A percentile compares a stretch with the other conserved stretches of the same genome.
Conservation (phyloP, 2,888 invertebrate genomes). For the Sisyra nigra region DNA sequence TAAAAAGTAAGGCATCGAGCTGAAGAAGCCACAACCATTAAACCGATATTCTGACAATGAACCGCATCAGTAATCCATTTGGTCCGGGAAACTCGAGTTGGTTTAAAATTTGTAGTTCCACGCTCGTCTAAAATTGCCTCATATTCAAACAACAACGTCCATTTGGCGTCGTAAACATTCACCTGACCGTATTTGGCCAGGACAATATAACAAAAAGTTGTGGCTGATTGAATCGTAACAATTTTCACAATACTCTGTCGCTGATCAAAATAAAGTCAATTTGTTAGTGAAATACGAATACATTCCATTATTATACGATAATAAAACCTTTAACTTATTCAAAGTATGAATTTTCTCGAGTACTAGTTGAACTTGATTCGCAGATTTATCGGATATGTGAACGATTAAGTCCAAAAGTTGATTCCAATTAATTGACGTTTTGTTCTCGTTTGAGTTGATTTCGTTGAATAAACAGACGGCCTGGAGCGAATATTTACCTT, state of each 20-base stretch:
- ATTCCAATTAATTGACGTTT: slow-evolving; percentile 21
- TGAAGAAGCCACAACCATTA: slow-evolving; percentile 36
- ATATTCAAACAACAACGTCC: slow-evolving; percentile 33
- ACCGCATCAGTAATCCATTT: slow-evolving; percentile 47
- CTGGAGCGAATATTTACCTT: slow-evolving; percentile 19
- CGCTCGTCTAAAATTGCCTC: slow-evolving; percentile 28
- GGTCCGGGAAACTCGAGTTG: slow-evolving; percentile 28
- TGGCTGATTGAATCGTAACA: slow-evolving; percentile 34
- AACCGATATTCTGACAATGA: slow-evolving; percentile 36
- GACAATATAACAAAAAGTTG: slow-evolving; percentile 42
- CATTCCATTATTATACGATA: too few species aligned
- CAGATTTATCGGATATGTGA: neutral
- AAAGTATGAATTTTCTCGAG: neutral
- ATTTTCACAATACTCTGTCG: slow-evolving; percentile 40
- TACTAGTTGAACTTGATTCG: neutral
- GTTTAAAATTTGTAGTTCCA: slow-evolving; percentile 9
- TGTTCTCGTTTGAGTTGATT: slow-evolving; percentile 17
- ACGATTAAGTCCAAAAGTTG: slow-evolving; percentile 17
- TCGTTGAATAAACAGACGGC: slow-evolving; percentile 22
- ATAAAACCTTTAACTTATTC: neutral
- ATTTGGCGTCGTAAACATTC: slow-evolving; percentile 39
- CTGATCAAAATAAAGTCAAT: too few species aligned
- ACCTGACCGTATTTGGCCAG: slow-evolving; percentile 40
- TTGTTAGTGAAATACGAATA: too few species aligned
- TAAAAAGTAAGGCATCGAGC: slow-evolving; percentile 42